Evolutionary conservation across 2,113 vertebrate genomes (phyloP), one percentile per base, ranked within the genome.

Genomic region (Toxotes jaculatrix): DNA sequence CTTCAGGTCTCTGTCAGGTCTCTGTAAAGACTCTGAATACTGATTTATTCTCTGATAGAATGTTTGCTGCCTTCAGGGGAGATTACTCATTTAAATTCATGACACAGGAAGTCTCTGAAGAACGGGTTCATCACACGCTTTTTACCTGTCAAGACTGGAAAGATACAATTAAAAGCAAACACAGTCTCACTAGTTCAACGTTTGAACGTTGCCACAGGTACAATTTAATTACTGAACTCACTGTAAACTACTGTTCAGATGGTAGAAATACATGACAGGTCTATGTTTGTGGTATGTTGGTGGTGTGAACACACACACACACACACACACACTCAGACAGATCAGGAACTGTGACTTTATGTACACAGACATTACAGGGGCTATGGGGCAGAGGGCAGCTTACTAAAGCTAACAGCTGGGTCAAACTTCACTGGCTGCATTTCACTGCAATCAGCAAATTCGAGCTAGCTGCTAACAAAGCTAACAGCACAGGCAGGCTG

Each of bases 71-170:
- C 79, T 43, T 43, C 34, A 68, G 56, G 71, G 27, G 4, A 23
- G 42, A 68, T 47, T n/a, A 43, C 62, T 43, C 0, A 31, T 34
- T 32, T n/a, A 13, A 42, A 16, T n/a, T 31, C 13, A 47, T 19
- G 7, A 59, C 53, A 36, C 21, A 65, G 6, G 14, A 27, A 27
- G 9, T 55, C 1, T 32, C 47, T 31, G 34, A 55, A n/a, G 64
- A 82, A 56, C 71, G 53, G 34, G 43, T 63, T 79, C 17, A 57
- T 57, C 19, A 36, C 36, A 51, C 42, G 32, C 49, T 19, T 34
- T 7, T 11, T 56, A 31, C 57, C 38, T 75, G 64, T 69, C 27
- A 13, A 53, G 79, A 74, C 71, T 19, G 14, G 43, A 11, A 68
- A 3, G 32, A 34, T 8, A 19, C 17, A 53, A 21, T 51, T 7